These are phyloP conservation scores for Mionectes olivaceus DNA, from an alignment of 2,797 vertebrate genomes.

Conservation along the genomic window DNA sequence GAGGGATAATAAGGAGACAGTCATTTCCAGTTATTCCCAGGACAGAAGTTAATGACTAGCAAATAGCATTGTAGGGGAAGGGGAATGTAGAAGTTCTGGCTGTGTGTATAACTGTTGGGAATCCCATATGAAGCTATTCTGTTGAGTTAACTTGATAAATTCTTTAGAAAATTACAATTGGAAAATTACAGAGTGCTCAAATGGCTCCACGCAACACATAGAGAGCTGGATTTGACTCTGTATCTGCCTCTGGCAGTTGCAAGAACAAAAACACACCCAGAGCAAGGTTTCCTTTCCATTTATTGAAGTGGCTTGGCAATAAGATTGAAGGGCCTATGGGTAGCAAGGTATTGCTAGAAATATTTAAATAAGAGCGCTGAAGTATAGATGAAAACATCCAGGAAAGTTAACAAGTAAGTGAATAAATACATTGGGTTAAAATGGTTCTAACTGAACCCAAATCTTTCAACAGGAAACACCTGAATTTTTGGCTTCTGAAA, in stretches of 20 bases:
- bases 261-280: background rate
- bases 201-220: background rate
- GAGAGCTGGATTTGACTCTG: background rate
- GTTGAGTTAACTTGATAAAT: slow-evolving; percentile 7
- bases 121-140: background rate
- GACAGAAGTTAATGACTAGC: background rate
- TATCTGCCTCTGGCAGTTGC: background rate
- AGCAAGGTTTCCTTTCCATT: background rate
- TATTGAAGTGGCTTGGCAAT: background rate
- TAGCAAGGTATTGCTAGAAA: background rate
- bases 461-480: background rate
- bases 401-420: background rate
- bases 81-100: background rate
- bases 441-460: background rate
- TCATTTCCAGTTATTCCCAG: slow-evolving; percentile 2
- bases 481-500: background rate
- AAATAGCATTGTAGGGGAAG: background rate
- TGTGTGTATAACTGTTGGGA: background rate
- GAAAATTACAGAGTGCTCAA: background rate
- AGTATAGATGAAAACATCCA: background rate
- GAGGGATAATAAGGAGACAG: background rate
- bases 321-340: fast-evolving
- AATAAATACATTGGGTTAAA: background rate
- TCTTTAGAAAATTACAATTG: background rate
- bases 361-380: background rate